Base-by-base conservation (phyloP, 1,140 invertebrate genomes). In the Drosophila gunungcola region DNA sequence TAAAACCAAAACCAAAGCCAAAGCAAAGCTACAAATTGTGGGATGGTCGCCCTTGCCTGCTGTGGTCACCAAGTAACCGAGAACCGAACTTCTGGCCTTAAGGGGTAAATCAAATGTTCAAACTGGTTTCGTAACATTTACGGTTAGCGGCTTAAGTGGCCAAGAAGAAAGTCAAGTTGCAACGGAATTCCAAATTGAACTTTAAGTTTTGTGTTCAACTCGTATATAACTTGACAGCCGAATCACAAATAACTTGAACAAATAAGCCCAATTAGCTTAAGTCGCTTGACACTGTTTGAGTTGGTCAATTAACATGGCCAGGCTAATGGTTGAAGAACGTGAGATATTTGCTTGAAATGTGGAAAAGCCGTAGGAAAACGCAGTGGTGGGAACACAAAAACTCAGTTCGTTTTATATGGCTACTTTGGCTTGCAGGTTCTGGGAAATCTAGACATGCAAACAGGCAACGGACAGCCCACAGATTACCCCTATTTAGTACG, bases 121-220 rank as follows among this genome's bases (percentile, higher is more conserved):
- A 86, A 86, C 80, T 68, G 43, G 80, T 83, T 83, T 83, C 57
- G 55, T 78, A 81, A 63, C 56, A 68, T 81, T 78, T 78, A 86
- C 82, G 67, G 81, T 85, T 84, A 62, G 12, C 32, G 32, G 46
- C 38, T 46, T 42, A 36, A 53, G 25, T 21, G 69, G 21, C 5
- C 34, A 21, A 10, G 39, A 70, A 55, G 77, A 80, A 74, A 80
- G 77, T 53, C 60, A 38, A 57, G 53, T 55, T 80, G 70, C 78
- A 80, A 38, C 16, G 58, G 64, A 62, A 81, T 72, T 58, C 60
- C 46, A 39, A 65, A 67, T 57, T 34, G 38, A 51, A 70, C 67
- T 69, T 46, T 29, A 65, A 2, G 38, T 42, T 52, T 25, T 51
- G 58, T 27, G 36, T 10, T 43, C 16, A 56, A 34, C 21, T 25